Conservation (phyloP, 2,113 vertebrate species). For the Nestor notabilis region DNA sequence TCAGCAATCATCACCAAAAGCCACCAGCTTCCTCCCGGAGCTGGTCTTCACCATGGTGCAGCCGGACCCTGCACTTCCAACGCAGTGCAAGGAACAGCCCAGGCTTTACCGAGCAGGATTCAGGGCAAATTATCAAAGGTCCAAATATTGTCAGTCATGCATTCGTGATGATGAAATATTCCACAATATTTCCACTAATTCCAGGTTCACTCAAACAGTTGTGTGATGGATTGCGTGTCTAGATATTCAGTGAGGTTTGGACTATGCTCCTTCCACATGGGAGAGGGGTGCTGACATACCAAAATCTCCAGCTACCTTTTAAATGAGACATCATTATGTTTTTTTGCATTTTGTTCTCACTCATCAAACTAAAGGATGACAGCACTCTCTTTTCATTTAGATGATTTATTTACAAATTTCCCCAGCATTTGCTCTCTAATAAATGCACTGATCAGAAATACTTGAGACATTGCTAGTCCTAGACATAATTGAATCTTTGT, state of each 20-base stretch:
- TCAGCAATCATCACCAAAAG: background rate
- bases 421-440: background rate
- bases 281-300: background rate
- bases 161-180: background rate
- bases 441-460: constrained; percentile 1
- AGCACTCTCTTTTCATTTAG: background rate
- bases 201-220: background rate
- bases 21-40: background rate
- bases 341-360: background rate
- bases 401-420: background rate
- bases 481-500: constrained; percentile 27
- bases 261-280: rapidly evolving
- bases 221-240: background rate
- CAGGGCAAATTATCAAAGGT: background rate
- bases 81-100: background rate
- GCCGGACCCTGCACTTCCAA: rapidly evolving
- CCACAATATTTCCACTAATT: background rate
- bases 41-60: rapidly evolving
- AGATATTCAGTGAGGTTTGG: background rate
- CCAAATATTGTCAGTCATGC: background rate
- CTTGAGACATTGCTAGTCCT: background rate
- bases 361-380: background rate
- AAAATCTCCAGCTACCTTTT: background rate
- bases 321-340: background rate
- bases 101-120: background rate